Evolutionary conservation across 2,797 vertebrate species (phyloP), one percentile per base, ranked within the genome.

Genomic region (Gymnothorax javanicus): DNA sequence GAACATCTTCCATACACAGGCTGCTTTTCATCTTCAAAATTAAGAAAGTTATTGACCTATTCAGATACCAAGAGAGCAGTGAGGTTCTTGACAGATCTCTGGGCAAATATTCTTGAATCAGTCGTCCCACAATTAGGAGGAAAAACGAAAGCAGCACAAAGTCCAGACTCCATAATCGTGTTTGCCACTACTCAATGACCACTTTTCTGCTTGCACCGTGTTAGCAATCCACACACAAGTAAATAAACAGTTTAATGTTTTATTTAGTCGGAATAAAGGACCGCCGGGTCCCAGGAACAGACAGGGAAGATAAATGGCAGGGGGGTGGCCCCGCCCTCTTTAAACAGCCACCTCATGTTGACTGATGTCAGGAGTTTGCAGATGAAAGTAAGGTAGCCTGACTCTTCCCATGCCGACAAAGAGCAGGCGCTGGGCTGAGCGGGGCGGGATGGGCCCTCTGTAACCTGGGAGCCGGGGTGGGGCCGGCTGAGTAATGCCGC

Each of bases 401-500:
- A 94, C 95, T 96, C 95, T 96, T 96, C 93, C 94, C 95, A 96
- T 95, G 95, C 12, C 92, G 95, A 96, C 95, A 96, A 96, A 97
- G 11, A 96, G 95, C 95, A 93, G 86, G 92, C 90, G 92, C 95
- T 96, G 93, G 94, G 86, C 91, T 91, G 93, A 7, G 58, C 85
- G 84, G 84, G 94, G 93, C 94, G 94, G 94, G 94, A 90, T 94
- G 95, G 96, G 96, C 94, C 94, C 93, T 90, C 89, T 96, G 98
- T 98, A 98, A 98, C 97, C 98, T 98, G 97, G 98, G 97, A 98
- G 96, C 96, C 97, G 91, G 95, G 92, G 94, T 93, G 95, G 95
- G 93, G 95, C 91, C 92, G 95, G 93, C 95, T 96, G 94, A 98
- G 97, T 97, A 97, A 98, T 98, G 97, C 92, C 92, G 94, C 89